phyloP scores from a whole-genome alignment of 1,140 invertebrate species.

The Asbolus verrucosus region DNA sequence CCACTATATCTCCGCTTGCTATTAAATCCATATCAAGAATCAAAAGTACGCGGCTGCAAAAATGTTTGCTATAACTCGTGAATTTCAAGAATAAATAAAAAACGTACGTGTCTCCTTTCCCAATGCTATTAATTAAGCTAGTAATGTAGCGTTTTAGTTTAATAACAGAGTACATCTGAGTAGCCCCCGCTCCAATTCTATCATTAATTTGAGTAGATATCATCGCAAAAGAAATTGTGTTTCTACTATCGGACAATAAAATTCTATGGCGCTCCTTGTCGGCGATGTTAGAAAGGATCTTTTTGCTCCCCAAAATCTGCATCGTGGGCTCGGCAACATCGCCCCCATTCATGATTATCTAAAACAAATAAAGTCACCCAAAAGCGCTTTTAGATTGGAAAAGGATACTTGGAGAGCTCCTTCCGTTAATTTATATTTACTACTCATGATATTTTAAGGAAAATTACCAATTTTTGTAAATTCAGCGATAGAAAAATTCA shows the following conservation, averaged over 20 bases:
- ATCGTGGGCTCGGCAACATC: conserved; percentile 76
- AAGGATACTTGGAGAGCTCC: conserved; percentile 1
- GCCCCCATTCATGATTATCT: conserved; percentile 77
- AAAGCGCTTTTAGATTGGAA: background rate
- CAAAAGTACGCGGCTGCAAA: conserved; percentile 80
- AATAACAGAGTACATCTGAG: conserved; percentile 82
- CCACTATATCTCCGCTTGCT: conserved; percentile 77
- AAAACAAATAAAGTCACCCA: conserved; percentile 11
- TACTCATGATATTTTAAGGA: background rate
- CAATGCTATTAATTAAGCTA: conserved; percentile 77
- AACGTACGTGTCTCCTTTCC: conserved; percentile 63
- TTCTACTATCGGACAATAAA: conserved; percentile 87
- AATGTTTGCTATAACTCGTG: conserved; percentile 47
- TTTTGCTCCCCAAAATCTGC: conserved; percentile 79
- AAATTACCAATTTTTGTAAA: background rate
- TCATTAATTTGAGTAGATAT: conserved; percentile 78
- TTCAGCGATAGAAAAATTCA: background rate
- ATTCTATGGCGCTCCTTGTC: conserved; percentile 82
- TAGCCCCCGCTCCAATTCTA: conserved; percentile 72
- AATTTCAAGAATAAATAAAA: conserved; percentile 40
- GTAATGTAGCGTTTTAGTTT: conserved; percentile 84
- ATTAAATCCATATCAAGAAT: conserved; percentile 83
- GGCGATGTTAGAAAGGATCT: conserved; percentile 70
- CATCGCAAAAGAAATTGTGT: conserved; percentile 90
- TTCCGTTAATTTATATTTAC: background rate